A percentile compares a stretch with the other conserved stretches of the same genome.
Conservation (phyloP, 92 coral and sea anemone genomes). For the Palythoa grandis region DNA sequence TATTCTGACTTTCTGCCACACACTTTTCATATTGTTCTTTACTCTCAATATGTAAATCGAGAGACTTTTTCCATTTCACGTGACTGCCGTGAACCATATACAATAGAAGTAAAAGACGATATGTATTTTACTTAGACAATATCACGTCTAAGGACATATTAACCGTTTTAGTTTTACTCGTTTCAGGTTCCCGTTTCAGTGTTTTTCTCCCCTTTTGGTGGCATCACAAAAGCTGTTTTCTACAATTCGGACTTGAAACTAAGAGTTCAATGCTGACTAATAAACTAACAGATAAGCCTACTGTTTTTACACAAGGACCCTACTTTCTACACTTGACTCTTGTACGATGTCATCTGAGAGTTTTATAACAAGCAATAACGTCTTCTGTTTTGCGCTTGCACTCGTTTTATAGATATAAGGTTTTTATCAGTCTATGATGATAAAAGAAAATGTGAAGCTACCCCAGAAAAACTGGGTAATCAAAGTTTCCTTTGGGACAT, state of each 20-base stretch:
- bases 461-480: neutral
- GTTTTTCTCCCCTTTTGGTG: neutral
- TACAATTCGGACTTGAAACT: neutral
- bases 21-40: no score
- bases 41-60: no score
- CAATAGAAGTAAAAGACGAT: no score
- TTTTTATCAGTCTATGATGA: neutral
- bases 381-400: neutral
- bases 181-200: no score
- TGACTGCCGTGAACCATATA: no score
- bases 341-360: neutral
- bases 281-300: neutral
- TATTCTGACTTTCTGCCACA: no score
- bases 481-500: neutral
- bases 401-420: neutral
- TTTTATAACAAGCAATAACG: neutral
- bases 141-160: no score
- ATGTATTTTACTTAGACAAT: no score
- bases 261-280: neutral
- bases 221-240: neutral
- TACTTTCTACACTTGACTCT: neutral
- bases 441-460: neutral
- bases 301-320: neutral
- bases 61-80: no score
- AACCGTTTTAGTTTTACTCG: no score